Evolutionary conservation across 2,888 invertebrate genomes (phyloP).

Genomic region (Rugalucina vietnamica): DNA sequence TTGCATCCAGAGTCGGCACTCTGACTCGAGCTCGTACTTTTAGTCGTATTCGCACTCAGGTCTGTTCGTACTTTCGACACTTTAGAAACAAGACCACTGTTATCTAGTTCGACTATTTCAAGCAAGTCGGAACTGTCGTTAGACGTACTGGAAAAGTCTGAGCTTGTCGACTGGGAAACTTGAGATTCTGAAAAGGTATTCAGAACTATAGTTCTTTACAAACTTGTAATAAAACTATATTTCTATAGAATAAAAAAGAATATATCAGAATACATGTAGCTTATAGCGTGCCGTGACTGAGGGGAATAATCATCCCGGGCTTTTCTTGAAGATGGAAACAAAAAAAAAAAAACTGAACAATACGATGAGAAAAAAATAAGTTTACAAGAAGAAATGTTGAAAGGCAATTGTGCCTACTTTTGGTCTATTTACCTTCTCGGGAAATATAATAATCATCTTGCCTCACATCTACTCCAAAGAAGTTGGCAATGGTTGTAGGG

Average conservation of each 20-base stretch:
- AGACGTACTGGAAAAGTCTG: background rate
- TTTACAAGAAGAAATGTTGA: background rate
- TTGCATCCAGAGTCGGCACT: background rate
- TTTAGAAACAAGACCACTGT: slow-evolving; percentile 22
- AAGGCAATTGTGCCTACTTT: background rate
- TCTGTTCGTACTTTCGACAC: slow-evolving; percentile 13
- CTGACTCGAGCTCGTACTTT: slow-evolving; percentile 5
- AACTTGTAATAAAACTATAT: background rate
- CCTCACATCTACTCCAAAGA: slow-evolving; percentile 75
- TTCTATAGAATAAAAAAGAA: background rate
- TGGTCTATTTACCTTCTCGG: slow-evolving; percentile 62
- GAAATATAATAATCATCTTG: slow-evolving; percentile 72
- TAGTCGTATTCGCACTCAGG: slow-evolving; percentile 14
- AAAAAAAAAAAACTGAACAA: background rate
- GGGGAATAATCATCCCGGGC: background rate
- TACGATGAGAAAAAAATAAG: background rate
- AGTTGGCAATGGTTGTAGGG: slow-evolving; percentile 67
- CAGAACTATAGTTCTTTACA: background rate
- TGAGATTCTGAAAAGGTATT: background rate
- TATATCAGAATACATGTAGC: too few species aligned
- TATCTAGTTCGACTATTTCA: slow-evolving; percentile 47
- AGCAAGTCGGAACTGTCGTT: slow-evolving; percentile 32
- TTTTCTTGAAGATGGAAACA: background rate
- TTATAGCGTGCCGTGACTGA: too few species aligned
- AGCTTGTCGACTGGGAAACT: background rate